A percentile compares a stretch with the other conserved stretches of the same genome.
Conservation (phyloP, 2,113 vertebrate genomes). For the Craseonycteris thonglongyai region DNA sequence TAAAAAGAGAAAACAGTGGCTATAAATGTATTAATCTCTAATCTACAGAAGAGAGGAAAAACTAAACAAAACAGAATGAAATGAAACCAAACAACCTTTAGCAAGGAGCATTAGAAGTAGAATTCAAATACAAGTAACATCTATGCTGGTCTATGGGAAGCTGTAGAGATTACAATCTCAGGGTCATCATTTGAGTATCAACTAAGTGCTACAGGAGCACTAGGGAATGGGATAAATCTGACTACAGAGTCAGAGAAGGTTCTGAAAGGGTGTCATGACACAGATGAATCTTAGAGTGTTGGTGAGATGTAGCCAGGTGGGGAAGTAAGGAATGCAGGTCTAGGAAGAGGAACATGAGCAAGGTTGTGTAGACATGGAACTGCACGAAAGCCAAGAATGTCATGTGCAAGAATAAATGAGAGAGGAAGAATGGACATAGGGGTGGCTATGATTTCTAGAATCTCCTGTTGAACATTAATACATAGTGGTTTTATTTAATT, state of each 20-base stretch:
- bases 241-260: background rate
- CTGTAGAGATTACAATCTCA: background rate
- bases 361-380: background rate
- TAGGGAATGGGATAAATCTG: background rate
- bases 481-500: background rate
- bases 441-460: background rate
- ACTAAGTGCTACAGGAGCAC: background rate
- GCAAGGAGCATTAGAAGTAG: background rate
- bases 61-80: too few relatives aligned
- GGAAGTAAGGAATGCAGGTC: background rate
- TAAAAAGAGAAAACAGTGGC: background rate
- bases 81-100: background rate
- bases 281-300: background rate
- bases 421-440: background rate
- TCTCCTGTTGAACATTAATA: background rate
- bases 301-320: background rate
- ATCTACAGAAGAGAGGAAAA: background rate
- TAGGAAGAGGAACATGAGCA: background rate
- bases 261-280: background rate
- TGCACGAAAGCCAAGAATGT: fast-evolving
- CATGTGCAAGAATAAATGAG: background rate
- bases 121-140: background rate
- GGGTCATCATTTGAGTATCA: background rate
- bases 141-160: background rate
- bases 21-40: background rate